A percentile compares a stretch with the other conserved stretches of the same genome.
Conservation (phyloP, 2,797 vertebrate genomes). For the Rhyacichthys aspro region DNA sequence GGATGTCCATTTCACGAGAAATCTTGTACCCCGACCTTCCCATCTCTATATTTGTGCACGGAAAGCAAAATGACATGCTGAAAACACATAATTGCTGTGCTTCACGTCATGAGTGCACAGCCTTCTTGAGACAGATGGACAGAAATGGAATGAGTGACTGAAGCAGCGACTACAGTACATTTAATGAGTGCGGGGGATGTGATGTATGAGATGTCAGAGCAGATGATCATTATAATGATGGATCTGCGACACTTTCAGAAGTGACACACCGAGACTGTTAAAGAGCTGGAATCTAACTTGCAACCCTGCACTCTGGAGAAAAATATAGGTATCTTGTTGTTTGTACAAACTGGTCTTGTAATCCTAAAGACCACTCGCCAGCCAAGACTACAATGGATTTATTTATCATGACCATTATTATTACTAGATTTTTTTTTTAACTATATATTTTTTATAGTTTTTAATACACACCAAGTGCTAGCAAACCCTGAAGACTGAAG, state of each 20-base stretch:
- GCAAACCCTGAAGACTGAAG: no score
- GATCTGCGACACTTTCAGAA: conserved; percentile 30
- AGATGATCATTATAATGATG: conserved; percentile 64
- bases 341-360: not conserved
- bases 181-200: conserved; percentile 60
- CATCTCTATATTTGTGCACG: conserved; percentile 16
- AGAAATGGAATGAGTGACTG: conserved; percentile 57
- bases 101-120: conserved; percentile 25
- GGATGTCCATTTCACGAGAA: conserved; percentile 11
- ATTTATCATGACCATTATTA: no score
- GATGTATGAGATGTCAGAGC: conserved; percentile 61
- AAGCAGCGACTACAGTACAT: conserved; percentile 56
- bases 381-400: no score
- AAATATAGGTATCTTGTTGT: not conserved
- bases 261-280: conserved; percentile 12
- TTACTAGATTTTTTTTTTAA: no score
- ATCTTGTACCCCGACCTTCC: not conserved
- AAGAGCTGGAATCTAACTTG: conserved; percentile 42
- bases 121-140: conserved; percentile 45
- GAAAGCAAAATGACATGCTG: conserved; percentile 21
- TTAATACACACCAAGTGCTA: no score
- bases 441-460: no score
- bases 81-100: conserved; percentile 32
- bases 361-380: no score
- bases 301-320: conserved; percentile 27